Base-by-base conservation (phyloP, 2,888 invertebrate genomes). In the Marasmarcha lunaedactyla region DNA sequence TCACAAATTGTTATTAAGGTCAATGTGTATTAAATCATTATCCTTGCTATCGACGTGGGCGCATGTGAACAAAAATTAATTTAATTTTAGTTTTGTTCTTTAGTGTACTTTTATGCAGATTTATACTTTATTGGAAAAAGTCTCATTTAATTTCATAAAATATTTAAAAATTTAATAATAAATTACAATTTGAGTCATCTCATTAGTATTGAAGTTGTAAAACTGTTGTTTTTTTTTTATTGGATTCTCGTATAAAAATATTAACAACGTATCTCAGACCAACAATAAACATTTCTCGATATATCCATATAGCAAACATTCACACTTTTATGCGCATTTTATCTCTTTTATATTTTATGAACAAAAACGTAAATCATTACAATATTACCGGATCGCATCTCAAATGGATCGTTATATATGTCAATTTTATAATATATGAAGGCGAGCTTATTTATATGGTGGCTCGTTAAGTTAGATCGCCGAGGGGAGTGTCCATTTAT, bases 381-480 rank as follows among this genome's bases (percentile, higher is more conserved):
- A 30, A 30, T 30, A 30, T 30, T 30, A 30, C 30, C 30, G 30
- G 30, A 30, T 30, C 30, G 30, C 30, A 7, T 30, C 30, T 30
- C 58, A 55, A 55, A 57, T 55, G 50, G 53, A 60, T 30, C 30
- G 30, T 30, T 30, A 59, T 57, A 50, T 59, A 53, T 55, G 65
- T 62, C 59, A 62, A 63, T 57, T 58, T 59, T 63, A 67, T 72
- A 67, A 76, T 70, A 71, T 73, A 74, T 72, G 63, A 20, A 67
- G 62, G 55, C 48, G 30, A n/a, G 54, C 63, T 79, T 79, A 78
- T 81, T 79, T 81, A 79, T 78, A 71, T 63, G 67, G 63, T 60
- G 61, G 74, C 74, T 83, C 81, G 79, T 83, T 83, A 83, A 73
- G 63, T 73, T 63, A 66, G 65, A 79, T 65, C 68, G 81, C 83